Evolutionary conservation across 2,113 vertebrate species (phyloP).

Genomic region (Polypterus bichir): DNA sequence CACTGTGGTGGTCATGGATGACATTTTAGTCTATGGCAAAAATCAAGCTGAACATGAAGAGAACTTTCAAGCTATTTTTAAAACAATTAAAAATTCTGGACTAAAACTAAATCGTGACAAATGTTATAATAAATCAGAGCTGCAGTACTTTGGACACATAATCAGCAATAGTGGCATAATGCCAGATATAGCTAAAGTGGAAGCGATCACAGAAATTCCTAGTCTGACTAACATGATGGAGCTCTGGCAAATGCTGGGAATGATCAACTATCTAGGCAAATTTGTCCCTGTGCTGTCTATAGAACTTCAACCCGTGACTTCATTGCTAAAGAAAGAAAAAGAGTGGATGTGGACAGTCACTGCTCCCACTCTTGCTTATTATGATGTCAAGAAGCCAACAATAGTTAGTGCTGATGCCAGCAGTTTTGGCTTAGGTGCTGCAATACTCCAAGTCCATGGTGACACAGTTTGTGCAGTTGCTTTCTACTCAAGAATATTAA

Average conservation of each 20-base stretch:
- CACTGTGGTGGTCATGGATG: slow-evolving; percentile 5
- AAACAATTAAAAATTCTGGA: slow-evolving; percentile 5
- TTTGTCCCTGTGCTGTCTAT: slow-evolving; percentile 2
- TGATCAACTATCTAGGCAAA: slow-evolving; percentile 13
- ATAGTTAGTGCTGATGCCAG: slow-evolving; percentile 8
- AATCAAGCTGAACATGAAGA: not conserved
- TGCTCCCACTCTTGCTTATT: not conserved
- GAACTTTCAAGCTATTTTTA: not conserved
- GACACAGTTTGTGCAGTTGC: slow-evolving; percentile 2
- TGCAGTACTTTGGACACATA: not conserved
- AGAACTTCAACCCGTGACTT: not conserved
- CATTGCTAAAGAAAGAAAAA: slow-evolving; percentile 2
- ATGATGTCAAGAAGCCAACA: slow-evolving; percentile 5
- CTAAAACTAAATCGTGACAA: slow-evolving; percentile 9
- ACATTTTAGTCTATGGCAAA: slow-evolving; percentile 1
- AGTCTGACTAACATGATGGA: not conserved
- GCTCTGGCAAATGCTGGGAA: slow-evolving; percentile 1
- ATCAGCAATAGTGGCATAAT: not conserved
- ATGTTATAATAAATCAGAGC: slow-evolving; percentile 1
- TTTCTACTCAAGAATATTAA: slow-evolving; percentile 1
- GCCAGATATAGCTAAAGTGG: not conserved
- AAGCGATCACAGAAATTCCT: not conserved
- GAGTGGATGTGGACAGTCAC: not conserved
- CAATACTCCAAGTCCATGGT: slow-evolving; percentile 4
- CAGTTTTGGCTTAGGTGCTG: slow-evolving; percentile 4